Evolutionary conservation across 2,888 invertebrate species (phyloP).

Genomic region (Leptinotarsa haldemani): DNA sequence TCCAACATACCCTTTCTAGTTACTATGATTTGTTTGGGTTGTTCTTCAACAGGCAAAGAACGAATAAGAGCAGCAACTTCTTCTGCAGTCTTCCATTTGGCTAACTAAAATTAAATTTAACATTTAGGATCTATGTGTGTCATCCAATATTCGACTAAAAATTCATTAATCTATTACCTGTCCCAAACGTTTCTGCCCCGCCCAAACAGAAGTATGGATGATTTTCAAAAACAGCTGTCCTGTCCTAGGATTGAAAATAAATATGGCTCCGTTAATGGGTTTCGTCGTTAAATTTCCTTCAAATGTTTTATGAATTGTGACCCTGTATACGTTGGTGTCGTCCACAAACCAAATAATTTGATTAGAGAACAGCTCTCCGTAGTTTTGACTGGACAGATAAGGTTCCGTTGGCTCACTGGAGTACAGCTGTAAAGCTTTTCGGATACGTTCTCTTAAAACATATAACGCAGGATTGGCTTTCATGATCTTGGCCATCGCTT

Average conservation of each 20-base stretch:
- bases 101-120: constrained; percentile 71
- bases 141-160: too few relatives aligned
- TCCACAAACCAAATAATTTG: constrained; percentile 99
- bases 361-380: constrained; percentile 99
- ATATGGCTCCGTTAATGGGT: constrained; percentile 99
- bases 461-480: constrained; percentile 99
- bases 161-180: constrained; percentile 70
- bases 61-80: constrained; percentile 99
- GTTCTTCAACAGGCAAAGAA: constrained; percentile 98
- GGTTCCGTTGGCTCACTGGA: constrained; percentile 99
- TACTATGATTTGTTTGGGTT: constrained; percentile 99
- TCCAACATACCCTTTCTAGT: constrained; percentile 99
- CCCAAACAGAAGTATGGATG: constrained; percentile 99
- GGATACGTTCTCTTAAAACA: constrained; percentile 95
- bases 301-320: constrained; percentile 99
- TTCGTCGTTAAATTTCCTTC: constrained; percentile 99
- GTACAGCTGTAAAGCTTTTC: constrained; percentile 98
- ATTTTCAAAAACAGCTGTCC: constrained; percentile 99
- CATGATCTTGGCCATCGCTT: constrained; percentile 99
- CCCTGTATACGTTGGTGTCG: constrained; percentile 99
- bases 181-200: constrained; percentile 99
- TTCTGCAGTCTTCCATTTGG: constrained; percentile 99
- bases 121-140: too few relatives aligned
- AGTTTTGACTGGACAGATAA: constrained; percentile 98
- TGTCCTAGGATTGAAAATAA: constrained; percentile 99